Percentiles rank a stretch among this genome's conserved stretches.
phyloP scores from a whole-genome alignment of 2,797 vertebrate genomes.

The Callimico goeldii region DNA sequence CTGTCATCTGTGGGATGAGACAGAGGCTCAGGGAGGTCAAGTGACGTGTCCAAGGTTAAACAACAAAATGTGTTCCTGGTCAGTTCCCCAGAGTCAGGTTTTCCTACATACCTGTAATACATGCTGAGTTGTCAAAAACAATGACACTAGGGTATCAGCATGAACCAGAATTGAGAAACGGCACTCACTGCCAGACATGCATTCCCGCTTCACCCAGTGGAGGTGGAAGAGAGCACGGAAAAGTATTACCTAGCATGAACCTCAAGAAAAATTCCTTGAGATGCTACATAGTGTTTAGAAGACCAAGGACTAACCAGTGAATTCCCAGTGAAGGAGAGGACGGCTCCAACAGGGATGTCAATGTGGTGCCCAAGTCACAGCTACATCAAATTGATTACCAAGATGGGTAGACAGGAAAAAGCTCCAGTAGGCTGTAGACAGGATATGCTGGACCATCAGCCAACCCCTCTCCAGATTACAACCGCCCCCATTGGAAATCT shows the following conservation, averaged over 20 bases:
- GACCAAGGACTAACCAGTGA: neutral
- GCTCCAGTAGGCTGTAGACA: neutral
- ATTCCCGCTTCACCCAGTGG: fast-evolving
- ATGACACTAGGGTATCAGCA: neutral
- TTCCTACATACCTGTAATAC: neutral
- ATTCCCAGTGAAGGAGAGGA: neutral
- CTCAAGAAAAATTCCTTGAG: neutral
- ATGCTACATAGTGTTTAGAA: neutral
- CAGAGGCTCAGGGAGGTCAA: neutral
- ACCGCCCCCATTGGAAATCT: neutral
- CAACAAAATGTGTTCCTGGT: neutral
- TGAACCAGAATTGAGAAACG: neutral
- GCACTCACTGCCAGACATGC: neutral
- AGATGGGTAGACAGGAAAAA: neutral
- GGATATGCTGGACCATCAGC: fast-evolving
- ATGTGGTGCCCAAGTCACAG: neutral
- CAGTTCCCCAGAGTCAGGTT: neutral
- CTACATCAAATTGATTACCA: fast-evolving
- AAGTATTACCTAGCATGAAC: fast-evolving
- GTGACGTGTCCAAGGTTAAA: neutral
- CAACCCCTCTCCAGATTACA: neutral
- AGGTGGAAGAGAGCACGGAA: fast-evolving
- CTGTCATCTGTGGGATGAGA: fast-evolving
- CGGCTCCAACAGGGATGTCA: neutral
- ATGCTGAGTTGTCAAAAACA: neutral